Conservation (phyloP, 2,113 vertebrate species). For the Clarias gariepinus region DNA sequence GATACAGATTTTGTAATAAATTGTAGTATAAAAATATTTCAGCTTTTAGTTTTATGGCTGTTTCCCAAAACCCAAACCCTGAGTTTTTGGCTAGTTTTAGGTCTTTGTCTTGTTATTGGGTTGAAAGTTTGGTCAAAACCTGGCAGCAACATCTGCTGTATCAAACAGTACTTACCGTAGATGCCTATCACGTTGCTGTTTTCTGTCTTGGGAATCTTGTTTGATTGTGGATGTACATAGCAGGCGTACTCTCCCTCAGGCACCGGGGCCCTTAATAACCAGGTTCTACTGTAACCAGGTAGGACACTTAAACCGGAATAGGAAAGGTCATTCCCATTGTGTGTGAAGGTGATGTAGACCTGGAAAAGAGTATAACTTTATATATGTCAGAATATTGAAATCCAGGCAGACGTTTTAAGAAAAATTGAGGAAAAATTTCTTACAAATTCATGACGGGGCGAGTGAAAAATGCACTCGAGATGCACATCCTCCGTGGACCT, state of each 20-base stretch:
- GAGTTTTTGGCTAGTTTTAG: not conserved
- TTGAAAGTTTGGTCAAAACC: not conserved
- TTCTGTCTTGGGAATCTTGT: not conserved
- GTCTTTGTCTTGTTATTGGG: not conserved
- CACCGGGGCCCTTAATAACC: not conserved
- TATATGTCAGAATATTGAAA: not conserved
- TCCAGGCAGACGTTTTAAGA: not conserved
- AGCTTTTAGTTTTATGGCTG: not conserved
- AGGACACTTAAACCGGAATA: accelerated
- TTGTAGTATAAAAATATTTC: not conserved
- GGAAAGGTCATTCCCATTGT: not conserved
- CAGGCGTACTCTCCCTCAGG: constrained; percentile 39
- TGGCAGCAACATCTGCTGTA: not conserved
- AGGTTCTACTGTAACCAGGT: accelerated
- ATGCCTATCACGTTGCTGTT: constrained; percentile 42
- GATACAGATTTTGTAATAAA: too few species aligned
- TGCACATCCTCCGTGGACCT: not conserved
- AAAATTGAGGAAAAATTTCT: not conserved
- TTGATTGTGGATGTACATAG: not conserved
- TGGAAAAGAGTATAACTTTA: not conserved
- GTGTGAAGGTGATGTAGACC: constrained; percentile 18
- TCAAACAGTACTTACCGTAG: constrained; percentile 32
- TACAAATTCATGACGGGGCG: not conserved
- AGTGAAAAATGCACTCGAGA: constrained; percentile 24
- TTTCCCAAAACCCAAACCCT: not conserved